Evolutionary conservation across 1,140 invertebrate species (phyloP).

Genomic region (Pygmarrhopalites habei): DNA sequence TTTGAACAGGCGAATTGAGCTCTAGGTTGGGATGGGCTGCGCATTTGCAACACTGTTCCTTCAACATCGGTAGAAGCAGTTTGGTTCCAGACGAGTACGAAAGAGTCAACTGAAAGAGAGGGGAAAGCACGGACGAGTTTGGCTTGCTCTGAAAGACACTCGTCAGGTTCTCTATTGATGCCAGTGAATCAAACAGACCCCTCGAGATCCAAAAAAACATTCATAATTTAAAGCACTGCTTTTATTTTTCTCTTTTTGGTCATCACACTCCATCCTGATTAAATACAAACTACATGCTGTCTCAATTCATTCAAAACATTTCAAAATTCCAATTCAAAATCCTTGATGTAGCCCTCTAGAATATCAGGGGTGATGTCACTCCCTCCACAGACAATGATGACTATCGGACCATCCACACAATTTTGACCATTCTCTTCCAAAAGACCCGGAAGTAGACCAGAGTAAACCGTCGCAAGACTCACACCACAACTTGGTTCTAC

Average conservation of each 20-base stretch:
- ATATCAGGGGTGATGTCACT: constrained; percentile 44
- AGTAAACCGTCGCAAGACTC: constrained; percentile 43
- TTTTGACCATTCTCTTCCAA: constrained; percentile 29
- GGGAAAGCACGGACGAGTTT: too few relatives aligned
- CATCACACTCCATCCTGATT: not conserved
- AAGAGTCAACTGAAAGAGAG: too few relatives aligned
- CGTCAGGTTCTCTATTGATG: too few relatives aligned
- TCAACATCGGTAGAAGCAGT: too few relatives aligned
- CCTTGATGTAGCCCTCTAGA: constrained; percentile 6
- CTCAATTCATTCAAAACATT: not conserved
- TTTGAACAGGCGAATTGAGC: not conserved
- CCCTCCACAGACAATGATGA: constrained; percentile 51
- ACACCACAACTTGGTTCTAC: constrained; percentile 52
- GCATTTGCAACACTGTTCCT: too few relatives aligned
- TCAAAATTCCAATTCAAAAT: constrained; percentile 15
- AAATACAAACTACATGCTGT: not conserved
- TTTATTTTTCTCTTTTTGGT: not conserved
- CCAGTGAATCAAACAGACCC: too few relatives aligned
- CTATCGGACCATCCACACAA: constrained; percentile 41
- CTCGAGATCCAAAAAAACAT: too few relatives aligned
- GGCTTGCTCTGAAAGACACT: too few relatives aligned
- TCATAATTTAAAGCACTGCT: too few relatives aligned
- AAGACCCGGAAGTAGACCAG: constrained; percentile 36
- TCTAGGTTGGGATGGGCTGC: not conserved
- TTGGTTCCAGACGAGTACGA: too few relatives aligned